These are phyloP conservation scores for Amphiprion clarkii DNA, from an alignment of 2,797 vertebrate species.

Conservation along the genomic window DNA sequence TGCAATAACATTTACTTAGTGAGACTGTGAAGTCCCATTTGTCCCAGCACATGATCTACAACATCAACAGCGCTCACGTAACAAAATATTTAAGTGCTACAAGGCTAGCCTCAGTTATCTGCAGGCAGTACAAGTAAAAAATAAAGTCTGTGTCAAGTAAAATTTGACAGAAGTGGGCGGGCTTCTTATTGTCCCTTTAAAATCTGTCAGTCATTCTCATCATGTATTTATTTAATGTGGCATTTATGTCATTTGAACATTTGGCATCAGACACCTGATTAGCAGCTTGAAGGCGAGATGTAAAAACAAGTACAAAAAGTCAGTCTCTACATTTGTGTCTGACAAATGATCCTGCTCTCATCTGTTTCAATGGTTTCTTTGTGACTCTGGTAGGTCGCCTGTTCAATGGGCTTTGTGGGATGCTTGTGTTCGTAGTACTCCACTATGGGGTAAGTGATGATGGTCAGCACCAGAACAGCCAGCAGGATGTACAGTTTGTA, in stretches of 20 bases:
- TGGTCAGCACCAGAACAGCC: slow-evolving; percentile 80
- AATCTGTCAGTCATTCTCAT: not conserved
- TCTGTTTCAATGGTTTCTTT: accelerated
- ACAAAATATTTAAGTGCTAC: too few relatives aligned
- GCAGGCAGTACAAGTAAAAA: not conserved
- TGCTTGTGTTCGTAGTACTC: slow-evolving; percentile 85
- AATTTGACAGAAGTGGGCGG: not conserved
- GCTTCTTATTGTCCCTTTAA: not conserved
- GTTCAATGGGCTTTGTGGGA: slow-evolving; percentile 46
- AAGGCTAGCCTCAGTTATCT: too few relatives aligned
- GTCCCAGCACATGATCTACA: not conserved
- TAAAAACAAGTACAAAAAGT: not conserved
- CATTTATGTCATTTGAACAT: slow-evolving; percentile 3
- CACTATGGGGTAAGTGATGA: slow-evolving; percentile 84
- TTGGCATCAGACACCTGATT: not conserved
- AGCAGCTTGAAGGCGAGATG: not conserved
- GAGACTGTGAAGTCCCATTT: not conserved
- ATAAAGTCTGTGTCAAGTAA: not conserved
- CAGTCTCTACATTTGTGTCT: slow-evolving; percentile 70
- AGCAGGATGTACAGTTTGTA: slow-evolving; percentile 91
- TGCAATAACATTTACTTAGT: too few relatives aligned
- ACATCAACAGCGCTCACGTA: too few relatives aligned
- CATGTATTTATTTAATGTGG: not conserved
- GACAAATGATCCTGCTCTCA: not conserved
- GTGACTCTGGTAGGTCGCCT: accelerated